These are phyloP conservation scores for Hoplodrina ambigua DNA, from an alignment of 2,888 invertebrate genomes.

Conservation along the genomic window DNA sequence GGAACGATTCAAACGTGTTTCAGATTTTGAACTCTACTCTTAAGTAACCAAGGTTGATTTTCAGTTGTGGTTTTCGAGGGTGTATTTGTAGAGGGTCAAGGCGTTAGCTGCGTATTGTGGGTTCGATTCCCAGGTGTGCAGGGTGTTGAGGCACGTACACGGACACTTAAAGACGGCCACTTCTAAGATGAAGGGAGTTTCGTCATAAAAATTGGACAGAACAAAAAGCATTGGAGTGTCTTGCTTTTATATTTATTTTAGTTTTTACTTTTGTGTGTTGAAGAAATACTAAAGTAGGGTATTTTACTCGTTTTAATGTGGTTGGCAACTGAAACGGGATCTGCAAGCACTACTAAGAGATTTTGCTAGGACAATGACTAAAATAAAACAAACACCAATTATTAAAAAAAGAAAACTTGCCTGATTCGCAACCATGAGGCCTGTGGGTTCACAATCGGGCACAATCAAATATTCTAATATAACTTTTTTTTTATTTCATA, in stretches of 20 bases:
- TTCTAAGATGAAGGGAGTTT: conserved; percentile 88
- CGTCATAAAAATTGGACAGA: conserved; percentile 89
- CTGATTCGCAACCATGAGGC: too few relatives aligned
- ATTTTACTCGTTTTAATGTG: not conserved
- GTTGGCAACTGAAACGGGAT: not conserved
- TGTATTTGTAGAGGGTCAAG: conserved; percentile 81
- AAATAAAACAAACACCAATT: too few relatives aligned
- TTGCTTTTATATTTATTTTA: conserved; percentile 54
- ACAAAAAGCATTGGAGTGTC: conserved; percentile 75
- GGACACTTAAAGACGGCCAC: conserved; percentile 88
- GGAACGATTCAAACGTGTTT: conserved; percentile 32
- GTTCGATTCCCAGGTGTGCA: conserved; percentile 90
- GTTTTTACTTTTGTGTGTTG: conserved; percentile 25
- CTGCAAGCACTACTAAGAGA: too few relatives aligned
- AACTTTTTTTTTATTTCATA: too few relatives aligned
- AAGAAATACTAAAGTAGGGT: not conserved
- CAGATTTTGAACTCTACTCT: conserved; percentile 63
- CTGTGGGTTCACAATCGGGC: too few relatives aligned
- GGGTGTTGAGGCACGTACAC: conserved; percentile 86
- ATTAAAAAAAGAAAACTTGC: too few relatives aligned
- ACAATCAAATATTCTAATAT: too few relatives aligned
- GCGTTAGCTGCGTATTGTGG: conserved; percentile 86
- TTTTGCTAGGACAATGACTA: too few relatives aligned
- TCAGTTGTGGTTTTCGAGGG: conserved; percentile 49
- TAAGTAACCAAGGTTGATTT: conserved; percentile 61